These are phyloP conservation scores for Ptychobarbus kaznakovi DNA, from an alignment of 2,797 vertebrate species.

Conservation along the genomic window DNA sequence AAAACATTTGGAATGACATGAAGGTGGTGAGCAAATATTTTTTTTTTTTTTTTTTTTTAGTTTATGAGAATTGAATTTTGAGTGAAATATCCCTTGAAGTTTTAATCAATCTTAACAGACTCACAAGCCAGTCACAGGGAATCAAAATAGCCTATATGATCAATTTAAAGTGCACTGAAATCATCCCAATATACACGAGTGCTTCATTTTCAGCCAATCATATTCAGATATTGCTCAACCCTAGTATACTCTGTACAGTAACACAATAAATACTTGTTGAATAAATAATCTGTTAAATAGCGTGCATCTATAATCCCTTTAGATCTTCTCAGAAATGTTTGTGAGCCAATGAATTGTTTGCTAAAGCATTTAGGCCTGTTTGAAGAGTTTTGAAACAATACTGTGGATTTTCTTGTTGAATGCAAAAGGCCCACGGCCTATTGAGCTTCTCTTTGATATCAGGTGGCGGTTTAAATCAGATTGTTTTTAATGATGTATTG, in stretches of 20 bases:
- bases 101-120: neutral
- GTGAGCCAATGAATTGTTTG: constrained; percentile 8
- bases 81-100: neutral
- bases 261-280: constrained; percentile 25
- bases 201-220: neutral
- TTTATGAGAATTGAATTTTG: too few species aligned
- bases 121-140: neutral
- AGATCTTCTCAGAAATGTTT: constrained; percentile 34
- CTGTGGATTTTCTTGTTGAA: constrained; percentile 17
- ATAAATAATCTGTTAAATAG: constrained; percentile 1
- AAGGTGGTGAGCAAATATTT: neutral
- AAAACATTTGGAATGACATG: neutral
- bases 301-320: neutral
- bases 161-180: neutral
- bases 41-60: fast-evolving
- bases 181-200: too few species aligned
- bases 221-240: neutral
- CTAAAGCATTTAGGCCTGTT: neutral
- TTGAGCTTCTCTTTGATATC: constrained; percentile 35
- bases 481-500: constrained; percentile 21
- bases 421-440: neutral
- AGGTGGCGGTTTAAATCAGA: constrained; percentile 30
- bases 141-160: neutral
- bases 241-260: neutral
- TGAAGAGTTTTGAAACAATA: constrained; percentile 30